phyloP scores from a whole-genome alignment of 2,113 vertebrate species.

The Gobiocypris rarus region DNA sequence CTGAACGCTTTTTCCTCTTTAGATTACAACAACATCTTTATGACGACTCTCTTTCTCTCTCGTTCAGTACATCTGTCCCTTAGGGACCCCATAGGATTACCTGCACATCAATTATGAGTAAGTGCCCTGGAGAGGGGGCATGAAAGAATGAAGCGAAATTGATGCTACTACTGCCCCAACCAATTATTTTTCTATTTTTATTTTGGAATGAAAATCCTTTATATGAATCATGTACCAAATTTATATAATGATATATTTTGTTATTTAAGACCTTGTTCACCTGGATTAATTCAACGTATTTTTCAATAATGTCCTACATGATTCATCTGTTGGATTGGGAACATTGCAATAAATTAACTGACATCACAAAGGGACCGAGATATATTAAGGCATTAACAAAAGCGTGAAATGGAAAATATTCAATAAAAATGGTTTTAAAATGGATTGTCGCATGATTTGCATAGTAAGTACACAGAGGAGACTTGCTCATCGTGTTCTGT shows the following conservation, averaged over 20 bases:
- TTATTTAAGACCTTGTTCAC: slow-evolving; percentile 18
- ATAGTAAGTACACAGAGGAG: background rate
- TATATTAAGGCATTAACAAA: slow-evolving; percentile 28
- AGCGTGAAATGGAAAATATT: slow-evolving; percentile 49
- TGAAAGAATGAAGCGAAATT: background rate
- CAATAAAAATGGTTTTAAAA: slow-evolving; percentile 44
- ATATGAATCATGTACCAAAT: slow-evolving; percentile 45
- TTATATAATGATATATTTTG: slow-evolving; percentile 36
- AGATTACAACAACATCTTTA: background rate
- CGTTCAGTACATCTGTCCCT: background rate
- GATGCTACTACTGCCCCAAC: background rate
- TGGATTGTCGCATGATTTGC: background rate
- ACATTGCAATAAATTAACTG: slow-evolving; percentile 12
- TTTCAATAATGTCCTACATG: slow-evolving; percentile 40
- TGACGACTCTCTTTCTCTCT: background rate
- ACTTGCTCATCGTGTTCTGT: background rate
- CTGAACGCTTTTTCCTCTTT: background rate
- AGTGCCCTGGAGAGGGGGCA: background rate
- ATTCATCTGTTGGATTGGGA: slow-evolving; percentile 14
- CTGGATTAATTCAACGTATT: slow-evolving; percentile 30
- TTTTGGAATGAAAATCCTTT: slow-evolving; percentile 28
- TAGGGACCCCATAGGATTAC: slow-evolving; percentile 14
- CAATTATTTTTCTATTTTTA: slow-evolving; percentile 35
- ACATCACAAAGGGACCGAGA: background rate
- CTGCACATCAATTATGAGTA: slow-evolving; percentile 7